Base-by-base conservation (phyloP, 2,797 vertebrate genomes). In the Ctenochaetus hawaiiensis region DNA sequence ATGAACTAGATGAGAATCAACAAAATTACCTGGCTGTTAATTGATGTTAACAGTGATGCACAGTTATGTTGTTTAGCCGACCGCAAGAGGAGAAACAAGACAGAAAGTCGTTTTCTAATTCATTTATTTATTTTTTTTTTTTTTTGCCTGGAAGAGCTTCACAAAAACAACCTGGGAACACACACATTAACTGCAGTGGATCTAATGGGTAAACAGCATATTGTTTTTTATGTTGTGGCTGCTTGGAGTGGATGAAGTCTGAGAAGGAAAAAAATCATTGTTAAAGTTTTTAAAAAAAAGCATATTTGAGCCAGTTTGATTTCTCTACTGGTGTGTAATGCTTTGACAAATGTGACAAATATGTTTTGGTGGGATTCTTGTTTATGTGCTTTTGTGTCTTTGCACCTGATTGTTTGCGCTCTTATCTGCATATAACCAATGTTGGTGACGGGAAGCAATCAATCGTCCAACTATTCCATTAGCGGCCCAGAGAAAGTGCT, bases 361-460 rank as follows among this genome's bases (percentile, higher is more conserved):
- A 12, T 69, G 44, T 56, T 44, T 53, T 30, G 17, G 58, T 63
- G 53, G 47, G 61, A 77, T 23, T 12, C 22, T 60, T 79, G 71
- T 80, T 77, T 68, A 12, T 47, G 54, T 23, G 14, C 44, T 18
- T 67, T 22, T 56, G 58, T 63, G 69, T 49, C 73, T 80, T 80
- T 74, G 57, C 62, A 80, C 80, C 76, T 89, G 83, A 81, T 80
- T 80, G 77, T 52, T 30, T 66, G 61, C 3, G 7, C 52, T 34
- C 62, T 80, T 92, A 90, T 90, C 88, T 89, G 65, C 81, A 85
- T 85, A 77, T 78, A 90, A 85, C 77, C 86, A 89, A 72, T 82
- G 74, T 53, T 37, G 59, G 56, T 80, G 85, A 87, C 85, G 78
- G 85, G 76, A 87, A 75, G 53, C 81, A 88, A 91, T 92, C 90